Evolutionary conservation across 2,888 invertebrate species (phyloP).

Genomic region (Polydrusus cervinus): DNA sequence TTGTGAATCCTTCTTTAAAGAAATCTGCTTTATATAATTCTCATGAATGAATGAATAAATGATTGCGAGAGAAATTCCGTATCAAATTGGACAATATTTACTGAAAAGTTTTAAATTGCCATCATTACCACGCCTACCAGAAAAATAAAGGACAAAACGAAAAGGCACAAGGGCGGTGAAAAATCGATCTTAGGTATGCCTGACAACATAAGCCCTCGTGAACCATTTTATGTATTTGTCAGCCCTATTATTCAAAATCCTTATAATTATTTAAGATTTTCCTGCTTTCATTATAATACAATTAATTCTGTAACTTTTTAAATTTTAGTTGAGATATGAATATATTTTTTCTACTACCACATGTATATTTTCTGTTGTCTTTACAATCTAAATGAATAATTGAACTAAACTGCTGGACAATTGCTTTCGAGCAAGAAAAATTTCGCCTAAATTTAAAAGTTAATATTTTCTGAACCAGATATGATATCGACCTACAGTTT

Average conservation of each 20-base stretch:
- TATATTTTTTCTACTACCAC: no score
- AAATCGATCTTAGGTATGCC: slow-evolving; percentile 10
- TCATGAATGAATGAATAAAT: neutral
- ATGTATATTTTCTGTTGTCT: no score
- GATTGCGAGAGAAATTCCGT: neutral
- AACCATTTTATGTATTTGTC: neutral
- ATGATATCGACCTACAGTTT: no score
- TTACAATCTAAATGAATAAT: no score
- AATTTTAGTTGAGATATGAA: neutral
- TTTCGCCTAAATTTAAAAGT: no score
- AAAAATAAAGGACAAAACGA: slow-evolving; percentile 7
- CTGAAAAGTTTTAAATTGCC: slow-evolving; percentile 1
- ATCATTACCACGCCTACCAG: neutral
- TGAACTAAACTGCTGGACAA: no score
- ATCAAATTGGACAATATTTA: slow-evolving; percentile 18
- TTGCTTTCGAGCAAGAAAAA: no score
- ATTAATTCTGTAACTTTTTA: neutral
- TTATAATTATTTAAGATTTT: neutral
- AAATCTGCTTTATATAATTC: neutral
- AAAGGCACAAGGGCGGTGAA: slow-evolving; percentile 12
- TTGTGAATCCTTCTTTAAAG: neutral
- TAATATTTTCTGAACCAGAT: no score
- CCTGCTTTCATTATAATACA: neutral
- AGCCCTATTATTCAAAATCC: neutral
- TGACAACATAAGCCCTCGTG: slow-evolving; percentile 15